A percentile compares a stretch with the other conserved stretches of the same genome.
Conservation (phyloP, 1,140 invertebrate species). For the Macrobrachium rosenbergii region DNA sequence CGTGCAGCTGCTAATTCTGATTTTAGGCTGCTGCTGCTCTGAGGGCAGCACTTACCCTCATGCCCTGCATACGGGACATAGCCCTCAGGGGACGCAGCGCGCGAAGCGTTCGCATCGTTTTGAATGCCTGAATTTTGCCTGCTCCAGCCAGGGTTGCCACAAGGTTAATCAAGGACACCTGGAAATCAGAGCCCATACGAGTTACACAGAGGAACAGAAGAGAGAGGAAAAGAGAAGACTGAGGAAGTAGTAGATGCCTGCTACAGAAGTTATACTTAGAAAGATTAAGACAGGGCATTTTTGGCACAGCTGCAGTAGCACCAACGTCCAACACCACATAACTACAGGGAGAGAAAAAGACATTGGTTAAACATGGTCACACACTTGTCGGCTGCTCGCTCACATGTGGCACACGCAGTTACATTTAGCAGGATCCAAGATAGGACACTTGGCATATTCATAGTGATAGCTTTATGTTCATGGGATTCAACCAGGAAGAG, state of each 20-base stretch:
- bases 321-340: constrained; percentile 27
- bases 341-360: constrained; percentile 44
- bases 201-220: constrained; percentile 36
- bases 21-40: constrained; percentile 1
- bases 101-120: constrained; percentile 96
- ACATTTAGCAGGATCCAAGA: no score
- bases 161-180: constrained; percentile 98
- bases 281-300: no score
- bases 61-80: constrained; percentile 97
- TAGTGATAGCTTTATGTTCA: background rate
- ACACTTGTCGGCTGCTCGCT: no score
- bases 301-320: background rate
- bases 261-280: no score
- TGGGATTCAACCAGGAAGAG: background rate
- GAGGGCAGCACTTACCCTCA: constrained; percentile 86
- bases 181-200: constrained; percentile 67
- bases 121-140: constrained; percentile 97
- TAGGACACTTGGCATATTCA: no score
- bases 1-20: constrained; percentile 24
- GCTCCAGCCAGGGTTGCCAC: constrained; percentile 92
- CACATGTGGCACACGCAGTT: no score
- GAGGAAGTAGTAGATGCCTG: no score
- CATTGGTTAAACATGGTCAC: background rate
- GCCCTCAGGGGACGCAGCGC: constrained; percentile 94
- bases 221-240: constrained; percentile 2